A percentile compares a stretch with the other conserved stretches of the same genome.
Conservation (phyloP, 2,888 invertebrate species). For the Dorcus parallelipipedus region DNA sequence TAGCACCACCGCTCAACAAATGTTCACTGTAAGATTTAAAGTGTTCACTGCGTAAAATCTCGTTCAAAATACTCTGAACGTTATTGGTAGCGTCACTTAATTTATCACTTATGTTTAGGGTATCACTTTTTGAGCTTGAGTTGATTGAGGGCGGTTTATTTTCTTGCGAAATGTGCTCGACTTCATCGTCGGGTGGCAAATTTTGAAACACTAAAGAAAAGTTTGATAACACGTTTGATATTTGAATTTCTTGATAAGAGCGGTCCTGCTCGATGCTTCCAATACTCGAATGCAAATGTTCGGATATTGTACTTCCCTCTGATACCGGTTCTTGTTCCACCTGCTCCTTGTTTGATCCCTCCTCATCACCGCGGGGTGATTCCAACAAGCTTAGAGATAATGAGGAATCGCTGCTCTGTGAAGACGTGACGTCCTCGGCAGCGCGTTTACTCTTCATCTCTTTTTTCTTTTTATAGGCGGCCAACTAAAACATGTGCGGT, state of each 20-base stretch:
- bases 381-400: constrained; percentile 10
- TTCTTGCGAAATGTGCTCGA: constrained; percentile 32
- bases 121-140: constrained; percentile 6
- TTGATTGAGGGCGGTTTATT: constrained; percentile 30
- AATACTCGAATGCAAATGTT: constrained; percentile 17
- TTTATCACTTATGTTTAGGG: constrained; percentile 12
- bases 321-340: constrained; percentile 7
- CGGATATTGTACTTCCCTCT: constrained; percentile 22
- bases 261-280: constrained; percentile 43
- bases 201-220: constrained; percentile 26
- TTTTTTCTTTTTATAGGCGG: constrained; percentile 15
- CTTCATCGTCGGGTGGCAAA: constrained; percentile 23
- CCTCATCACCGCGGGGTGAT: neutral
- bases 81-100: constrained; percentile 24
- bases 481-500: constrained; percentile 14
- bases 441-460: constrained; percentile 6
- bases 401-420: constrained; percentile 18
- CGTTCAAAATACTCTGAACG: constrained; percentile 41
- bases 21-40: constrained; percentile 33
- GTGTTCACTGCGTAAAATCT: constrained; percentile 39
- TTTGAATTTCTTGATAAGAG: constrained; percentile 46
- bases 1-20: constrained; percentile 11
- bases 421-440: constrained; percentile 11
- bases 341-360: neutral
- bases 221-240: constrained; percentile 30